These are phyloP conservation scores for Nestor notabilis DNA, from an alignment of 2,113 vertebrate species.

Conservation along the genomic window DNA sequence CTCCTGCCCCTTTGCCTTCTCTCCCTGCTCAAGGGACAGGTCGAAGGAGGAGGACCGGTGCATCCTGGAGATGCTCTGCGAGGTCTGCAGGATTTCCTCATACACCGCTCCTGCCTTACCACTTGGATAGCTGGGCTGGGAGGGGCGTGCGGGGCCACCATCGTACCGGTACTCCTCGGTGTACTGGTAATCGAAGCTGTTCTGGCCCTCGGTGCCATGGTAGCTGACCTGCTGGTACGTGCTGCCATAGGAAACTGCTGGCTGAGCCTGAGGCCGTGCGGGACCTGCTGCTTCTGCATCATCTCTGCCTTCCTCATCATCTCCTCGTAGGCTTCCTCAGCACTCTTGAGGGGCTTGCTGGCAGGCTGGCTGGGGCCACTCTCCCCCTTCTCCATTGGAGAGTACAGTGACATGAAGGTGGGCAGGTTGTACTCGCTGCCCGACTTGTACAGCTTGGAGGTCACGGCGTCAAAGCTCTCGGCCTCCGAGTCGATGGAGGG, in stretches of 20 bases:
- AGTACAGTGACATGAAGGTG: slow-evolving; percentile 97
- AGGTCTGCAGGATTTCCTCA: slow-evolving; percentile 90
- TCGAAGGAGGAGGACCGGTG: slow-evolving; percentile 79
- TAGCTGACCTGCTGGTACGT: slow-evolving; percentile 75
- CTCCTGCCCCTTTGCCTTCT: slow-evolving; percentile 57
- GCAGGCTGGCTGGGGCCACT: slow-evolving; percentile 75
- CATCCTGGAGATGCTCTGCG: slow-evolving; percentile 78
- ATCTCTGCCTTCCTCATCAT: slow-evolving; percentile 98
- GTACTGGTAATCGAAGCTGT: slow-evolving; percentile 80
- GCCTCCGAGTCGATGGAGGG: slow-evolving; percentile 97
- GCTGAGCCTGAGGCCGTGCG: slow-evolving; percentile 74
- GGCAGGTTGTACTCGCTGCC: slow-evolving; percentile 97
- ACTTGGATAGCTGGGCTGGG: slow-evolving; percentile 76
- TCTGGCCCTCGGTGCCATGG: slow-evolving; percentile 61
- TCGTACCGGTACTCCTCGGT: slow-evolving; percentile 80
- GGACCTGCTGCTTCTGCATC: slow-evolving; percentile 88
- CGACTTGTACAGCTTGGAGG: slow-evolving; percentile 92
- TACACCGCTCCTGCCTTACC: slow-evolving; percentile 82
- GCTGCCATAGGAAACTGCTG: slow-evolving; percentile 70
- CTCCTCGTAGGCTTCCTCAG: slow-evolving; percentile 97
- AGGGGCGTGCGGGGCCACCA: neutral
- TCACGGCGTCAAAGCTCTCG: slow-evolving; percentile 88
- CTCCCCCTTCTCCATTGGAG: slow-evolving; percentile 87
- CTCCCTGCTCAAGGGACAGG: slow-evolving; percentile 68
- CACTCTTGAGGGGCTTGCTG: slow-evolving; percentile 92